Evolutionary conservation across 1,140 invertebrate genomes (phyloP).

Genomic region (Temnothorax nylanderi): DNA sequence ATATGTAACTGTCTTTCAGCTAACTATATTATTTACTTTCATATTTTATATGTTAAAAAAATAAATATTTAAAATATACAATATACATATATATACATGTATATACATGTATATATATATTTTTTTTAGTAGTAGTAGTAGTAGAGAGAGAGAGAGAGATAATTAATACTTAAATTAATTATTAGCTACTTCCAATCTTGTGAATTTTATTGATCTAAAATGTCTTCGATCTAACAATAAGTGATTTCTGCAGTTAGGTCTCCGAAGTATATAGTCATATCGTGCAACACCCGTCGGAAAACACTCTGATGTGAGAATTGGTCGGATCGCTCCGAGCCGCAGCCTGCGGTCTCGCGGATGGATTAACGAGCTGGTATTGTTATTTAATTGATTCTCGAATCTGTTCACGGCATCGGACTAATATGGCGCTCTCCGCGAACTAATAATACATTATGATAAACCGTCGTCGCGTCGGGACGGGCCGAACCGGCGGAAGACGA

Average conservation of each 20-base stretch:
- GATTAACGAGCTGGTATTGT: slow-evolving; percentile 78
- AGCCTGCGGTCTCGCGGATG: slow-evolving; percentile 67
- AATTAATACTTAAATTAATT: neutral
- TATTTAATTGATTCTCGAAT: slow-evolving; percentile 78
- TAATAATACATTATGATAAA: slow-evolving; percentile 78
- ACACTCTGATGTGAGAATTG: slow-evolving; percentile 27
- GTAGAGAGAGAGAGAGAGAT: too few species aligned
- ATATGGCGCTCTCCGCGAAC: slow-evolving; percentile 66
- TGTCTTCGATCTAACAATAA: neutral
- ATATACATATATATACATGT: too few species aligned
- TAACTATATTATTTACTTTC: neutral
- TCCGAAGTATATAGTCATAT: neutral
- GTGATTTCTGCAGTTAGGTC: neutral
- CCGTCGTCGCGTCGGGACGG: slow-evolving; percentile 6
- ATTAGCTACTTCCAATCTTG: neutral
- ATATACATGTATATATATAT: neutral
- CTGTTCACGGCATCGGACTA: slow-evolving; percentile 54
- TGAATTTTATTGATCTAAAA: neutral
- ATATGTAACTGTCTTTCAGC: neutral
- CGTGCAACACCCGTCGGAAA: slow-evolving; percentile 10
- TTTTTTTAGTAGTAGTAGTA: neutral
- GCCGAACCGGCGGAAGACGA: slow-evolving; percentile 45
- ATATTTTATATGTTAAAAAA: neutral
- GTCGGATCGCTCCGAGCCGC: slow-evolving; percentile 62
- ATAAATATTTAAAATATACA: too few species aligned